phyloP scores from a whole-genome alignment of 2,888 invertebrate species.

The Plutella xylostella region DNA sequence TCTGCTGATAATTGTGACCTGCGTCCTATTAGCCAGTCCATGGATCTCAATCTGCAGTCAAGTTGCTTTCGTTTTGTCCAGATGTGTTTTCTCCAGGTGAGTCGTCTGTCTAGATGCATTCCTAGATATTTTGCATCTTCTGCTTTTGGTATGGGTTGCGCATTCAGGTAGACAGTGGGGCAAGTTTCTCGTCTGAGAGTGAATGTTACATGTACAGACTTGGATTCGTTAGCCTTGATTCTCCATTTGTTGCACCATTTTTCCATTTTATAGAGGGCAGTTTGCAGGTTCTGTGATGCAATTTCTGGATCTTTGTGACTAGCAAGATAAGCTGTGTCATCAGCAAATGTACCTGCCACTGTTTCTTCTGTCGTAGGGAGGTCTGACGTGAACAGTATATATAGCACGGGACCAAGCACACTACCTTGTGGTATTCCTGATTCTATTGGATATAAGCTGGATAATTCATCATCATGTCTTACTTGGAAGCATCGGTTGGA shows the following conservation, averaged over 20 bases:
- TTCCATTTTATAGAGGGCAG: constrained; percentile 1
- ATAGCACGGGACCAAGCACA: background rate
- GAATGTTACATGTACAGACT: constrained; percentile 9
- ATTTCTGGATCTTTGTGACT: background rate
- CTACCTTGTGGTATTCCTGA: constrained; percentile 5
- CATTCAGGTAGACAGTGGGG: constrained; percentile 15
- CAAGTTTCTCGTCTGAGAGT: constrained; percentile 13
- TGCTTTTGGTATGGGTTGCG: constrained; percentile 11
- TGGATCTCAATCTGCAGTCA: constrained; percentile 1
- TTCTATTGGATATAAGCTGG: background rate
- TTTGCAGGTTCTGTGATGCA: background rate
- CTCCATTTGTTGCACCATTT: constrained; percentile 6
- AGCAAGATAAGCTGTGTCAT: background rate
- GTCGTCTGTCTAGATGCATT: constrained; percentile 16
- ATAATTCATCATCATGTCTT: background rate
- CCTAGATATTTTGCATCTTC: constrained; percentile 18
- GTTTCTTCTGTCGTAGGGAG: background rate
- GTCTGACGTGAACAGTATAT: background rate
- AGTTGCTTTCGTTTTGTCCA: constrained; percentile 14
- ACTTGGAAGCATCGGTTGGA: background rate
- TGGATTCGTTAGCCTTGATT: constrained; percentile 1
- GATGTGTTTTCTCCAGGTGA: constrained; percentile 19
- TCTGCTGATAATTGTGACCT: background rate
- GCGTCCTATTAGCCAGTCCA: background rate
- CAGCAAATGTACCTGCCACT: background rate